These are phyloP conservation scores for Manacus vitellinus DNA, from an alignment of 2,113 vertebrate species.

Conservation along the genomic window DNA sequence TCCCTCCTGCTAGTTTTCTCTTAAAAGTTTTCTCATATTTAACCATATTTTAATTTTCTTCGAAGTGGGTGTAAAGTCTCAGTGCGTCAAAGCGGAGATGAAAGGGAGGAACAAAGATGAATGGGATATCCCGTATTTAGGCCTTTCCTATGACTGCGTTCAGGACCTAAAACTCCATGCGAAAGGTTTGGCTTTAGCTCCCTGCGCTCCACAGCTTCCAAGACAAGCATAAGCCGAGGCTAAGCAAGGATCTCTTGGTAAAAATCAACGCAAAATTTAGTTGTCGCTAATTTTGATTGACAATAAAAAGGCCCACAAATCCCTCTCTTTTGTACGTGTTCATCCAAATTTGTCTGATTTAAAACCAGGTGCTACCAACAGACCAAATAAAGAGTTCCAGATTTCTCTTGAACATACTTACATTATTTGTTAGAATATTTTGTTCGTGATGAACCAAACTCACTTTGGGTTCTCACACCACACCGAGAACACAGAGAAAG, in stretches of 20 bases:
- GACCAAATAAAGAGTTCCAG: background rate
- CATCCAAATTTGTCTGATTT: background rate
- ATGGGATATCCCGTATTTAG: background rate
- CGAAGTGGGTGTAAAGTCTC: background rate
- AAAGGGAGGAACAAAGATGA: background rate
- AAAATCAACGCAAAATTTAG: background rate
- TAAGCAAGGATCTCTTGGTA: background rate
- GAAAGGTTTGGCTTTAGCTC: background rate
- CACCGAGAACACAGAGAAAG: background rate
- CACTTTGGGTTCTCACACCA: accelerated
- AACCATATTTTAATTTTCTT: background rate
- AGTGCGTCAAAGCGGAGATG: background rate
- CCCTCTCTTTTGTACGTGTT: background rate
- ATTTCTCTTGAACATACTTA: background rate
- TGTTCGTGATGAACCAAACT: background rate
- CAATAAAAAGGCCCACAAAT: slow-evolving; percentile 3
- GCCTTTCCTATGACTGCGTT: background rate
- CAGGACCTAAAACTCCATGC: background rate
- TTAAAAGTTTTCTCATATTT: background rate
- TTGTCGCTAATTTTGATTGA: slow-evolving; percentile 1
- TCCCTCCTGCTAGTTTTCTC: background rate
- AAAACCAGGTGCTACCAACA: background rate
- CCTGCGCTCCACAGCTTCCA: background rate
- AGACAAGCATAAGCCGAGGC: background rate
- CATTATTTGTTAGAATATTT: background rate